phyloP scores from a whole-genome alignment of 2,888 invertebrate genomes.

The Caenorhabditis plicata region DNA sequence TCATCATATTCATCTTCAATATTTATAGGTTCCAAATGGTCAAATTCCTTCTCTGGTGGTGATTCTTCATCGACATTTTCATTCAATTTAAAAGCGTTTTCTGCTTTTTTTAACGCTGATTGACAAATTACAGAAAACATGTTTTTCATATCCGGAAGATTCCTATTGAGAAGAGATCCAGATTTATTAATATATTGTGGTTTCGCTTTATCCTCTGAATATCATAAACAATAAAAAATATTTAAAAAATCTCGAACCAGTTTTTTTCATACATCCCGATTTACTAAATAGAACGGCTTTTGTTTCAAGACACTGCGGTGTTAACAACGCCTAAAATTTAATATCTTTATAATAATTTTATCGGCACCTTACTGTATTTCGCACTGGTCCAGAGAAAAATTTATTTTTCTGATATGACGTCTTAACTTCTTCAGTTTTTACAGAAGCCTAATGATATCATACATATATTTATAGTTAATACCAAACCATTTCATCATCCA shows the following conservation, averaged over 20 bases:
- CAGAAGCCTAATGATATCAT: too few relatives aligned
- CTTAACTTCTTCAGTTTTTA: too few relatives aligned
- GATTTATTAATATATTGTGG: too few relatives aligned
- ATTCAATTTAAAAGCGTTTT: conserved; percentile 1
- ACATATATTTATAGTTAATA: too few relatives aligned
- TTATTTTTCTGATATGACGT: not conserved
- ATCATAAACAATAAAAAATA: too few relatives aligned
- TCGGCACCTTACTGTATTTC: conserved; percentile 1
- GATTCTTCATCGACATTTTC: conserved; percentile 1
- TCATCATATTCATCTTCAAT: conserved; percentile 2
- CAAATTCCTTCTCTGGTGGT: not conserved
- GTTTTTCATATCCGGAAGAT: conserved; percentile 29
- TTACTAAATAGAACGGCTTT: conserved; percentile 11
- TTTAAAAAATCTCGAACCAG: not conserved
- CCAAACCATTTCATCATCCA: too few relatives aligned
- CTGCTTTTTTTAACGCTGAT: conserved; percentile 10
- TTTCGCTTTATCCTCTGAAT: too few relatives aligned
- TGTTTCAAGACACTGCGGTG: conserved; percentile 6
- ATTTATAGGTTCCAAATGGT: too few relatives aligned
- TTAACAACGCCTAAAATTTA: conserved; percentile 8
- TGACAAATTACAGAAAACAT: conserved; percentile 20
- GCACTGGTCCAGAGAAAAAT: not conserved
- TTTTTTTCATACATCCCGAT: conserved; percentile 3
- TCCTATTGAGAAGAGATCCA: conserved; percentile 16
- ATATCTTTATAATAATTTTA: conserved; percentile 2